phyloP scores from a whole-genome alignment of 2,113 vertebrate species.

The Gallinago undulata region DNA sequence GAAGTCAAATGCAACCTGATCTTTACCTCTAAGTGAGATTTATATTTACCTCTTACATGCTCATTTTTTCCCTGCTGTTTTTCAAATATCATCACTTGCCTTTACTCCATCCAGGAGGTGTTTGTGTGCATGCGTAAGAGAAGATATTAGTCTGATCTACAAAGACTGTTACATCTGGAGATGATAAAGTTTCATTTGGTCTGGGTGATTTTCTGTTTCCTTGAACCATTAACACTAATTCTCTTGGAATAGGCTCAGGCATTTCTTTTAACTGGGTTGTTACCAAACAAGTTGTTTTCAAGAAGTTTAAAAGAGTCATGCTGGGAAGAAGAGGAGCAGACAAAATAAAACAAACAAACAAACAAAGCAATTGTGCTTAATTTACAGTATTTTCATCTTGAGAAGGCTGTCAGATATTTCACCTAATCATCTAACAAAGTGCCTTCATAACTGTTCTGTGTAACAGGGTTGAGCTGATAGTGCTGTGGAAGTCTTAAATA shows the following conservation, averaged over 20 bases:
- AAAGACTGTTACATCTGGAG: neutral
- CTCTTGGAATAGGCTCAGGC: neutral
- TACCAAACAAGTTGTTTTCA: neutral
- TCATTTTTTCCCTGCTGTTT: neutral
- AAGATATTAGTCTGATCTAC: neutral
- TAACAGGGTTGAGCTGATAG: neutral
- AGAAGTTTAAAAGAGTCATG: neutral
- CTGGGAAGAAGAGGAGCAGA: neutral
- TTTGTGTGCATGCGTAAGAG: neutral
- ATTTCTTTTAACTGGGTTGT: neutral
- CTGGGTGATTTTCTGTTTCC: neutral
- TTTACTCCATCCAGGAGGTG: neutral
- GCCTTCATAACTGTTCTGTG: neutral
- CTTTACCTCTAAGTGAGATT: conserved; percentile 11
- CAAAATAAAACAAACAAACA: neutral
- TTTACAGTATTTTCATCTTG: neutral
- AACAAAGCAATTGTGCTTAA: neutral
- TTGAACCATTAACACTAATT: rapidly evolving
- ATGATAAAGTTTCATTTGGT: neutral
- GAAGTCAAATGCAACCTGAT: conserved; percentile 19
- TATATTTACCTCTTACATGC: neutral
- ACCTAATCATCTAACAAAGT: neutral
- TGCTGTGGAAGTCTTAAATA: neutral
- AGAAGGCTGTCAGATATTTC: neutral
- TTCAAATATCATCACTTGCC: neutral